These are phyloP conservation scores for Homarus americanus DNA, from an alignment of 1,140 invertebrate species.

Conservation along the genomic window DNA sequence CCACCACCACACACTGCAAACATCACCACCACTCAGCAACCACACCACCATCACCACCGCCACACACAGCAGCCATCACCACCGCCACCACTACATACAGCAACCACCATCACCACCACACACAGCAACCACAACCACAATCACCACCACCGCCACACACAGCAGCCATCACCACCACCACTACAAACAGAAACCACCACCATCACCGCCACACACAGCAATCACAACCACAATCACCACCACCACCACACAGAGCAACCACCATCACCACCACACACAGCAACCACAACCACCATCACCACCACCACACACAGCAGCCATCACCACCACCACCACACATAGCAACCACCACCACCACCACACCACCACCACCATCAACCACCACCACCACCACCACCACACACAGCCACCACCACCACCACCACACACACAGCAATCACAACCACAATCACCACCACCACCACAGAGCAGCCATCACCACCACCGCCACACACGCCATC, in stretches of 20 bases:
- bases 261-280: neutral
- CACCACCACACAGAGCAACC: neutral
- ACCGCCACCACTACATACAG: neutral
- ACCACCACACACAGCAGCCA: neutral
- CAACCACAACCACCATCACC: neutral
- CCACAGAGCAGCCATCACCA: too few species aligned
- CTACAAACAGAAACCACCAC: neutral
- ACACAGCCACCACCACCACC: too few species aligned
- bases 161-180: neutral
- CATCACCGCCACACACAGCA: neutral
- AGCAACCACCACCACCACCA: neutral
- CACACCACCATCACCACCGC: neutral
- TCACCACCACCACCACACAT: neutral
- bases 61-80: neutral
- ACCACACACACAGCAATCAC: too few species aligned
- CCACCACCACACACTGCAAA: neutral
- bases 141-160: neutral
- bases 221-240: neutral
- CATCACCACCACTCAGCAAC: neutral
- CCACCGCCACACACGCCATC: too few species aligned
- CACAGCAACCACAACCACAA: neutral
- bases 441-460: too few species aligned
- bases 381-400: too few species aligned
- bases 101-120: neutral
- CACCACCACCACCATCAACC: neutral